Percentiles rank a stretch among this genome's conserved stretches.
These are phyloP conservation scores for Lepidochrysops patricia DNA, from an alignment of 2,888 invertebrate species.

Conservation along the genomic window DNA sequence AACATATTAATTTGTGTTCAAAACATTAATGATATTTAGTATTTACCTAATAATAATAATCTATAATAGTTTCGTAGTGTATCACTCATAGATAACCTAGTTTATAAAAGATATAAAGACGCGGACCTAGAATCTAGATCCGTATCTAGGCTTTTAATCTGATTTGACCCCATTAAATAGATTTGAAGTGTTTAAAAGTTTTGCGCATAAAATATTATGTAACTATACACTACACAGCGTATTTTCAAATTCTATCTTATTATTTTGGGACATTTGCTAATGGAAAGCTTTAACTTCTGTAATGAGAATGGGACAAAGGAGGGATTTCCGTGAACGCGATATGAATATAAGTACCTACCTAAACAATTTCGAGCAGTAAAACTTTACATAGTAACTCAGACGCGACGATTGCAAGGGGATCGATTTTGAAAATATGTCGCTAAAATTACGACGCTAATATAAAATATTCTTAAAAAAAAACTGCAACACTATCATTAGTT, in stretches of 20 bases:
- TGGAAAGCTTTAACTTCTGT: neutral
- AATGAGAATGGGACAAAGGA: neutral
- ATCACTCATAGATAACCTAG: neutral
- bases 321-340: neutral
- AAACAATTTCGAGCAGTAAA: neutral
- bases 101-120: neutral
- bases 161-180: neutral
- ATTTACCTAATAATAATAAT: no score
- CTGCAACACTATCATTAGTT: no score
- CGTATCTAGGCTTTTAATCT: neutral
- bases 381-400: neutral
- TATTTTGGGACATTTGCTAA: neutral
- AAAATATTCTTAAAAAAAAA: no score
- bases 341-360: neutral
- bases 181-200: neutral
- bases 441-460: no score
- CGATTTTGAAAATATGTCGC: no score
- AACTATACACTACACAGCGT: neutral
- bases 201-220: neutral
- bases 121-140: neutral
- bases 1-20: no score
- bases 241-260: neutral
- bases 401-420: neutral
- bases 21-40: no score
- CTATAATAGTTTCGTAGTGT: neutral